Evolutionary conservation across 2,113 vertebrate genomes (phyloP).

Genomic region (Caloenas nicobarica): DNA sequence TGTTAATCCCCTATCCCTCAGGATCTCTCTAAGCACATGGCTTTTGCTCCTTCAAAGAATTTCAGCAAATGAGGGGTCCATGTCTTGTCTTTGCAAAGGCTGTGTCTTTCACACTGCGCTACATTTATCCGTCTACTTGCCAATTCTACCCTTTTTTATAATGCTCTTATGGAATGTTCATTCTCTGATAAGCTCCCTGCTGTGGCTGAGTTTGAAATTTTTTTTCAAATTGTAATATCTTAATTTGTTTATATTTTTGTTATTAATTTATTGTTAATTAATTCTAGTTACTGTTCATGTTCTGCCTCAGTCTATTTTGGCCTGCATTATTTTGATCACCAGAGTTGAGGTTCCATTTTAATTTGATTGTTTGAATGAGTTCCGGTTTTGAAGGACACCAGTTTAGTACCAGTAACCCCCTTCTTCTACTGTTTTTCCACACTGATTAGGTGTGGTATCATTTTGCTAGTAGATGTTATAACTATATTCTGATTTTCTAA

Average conservation of each 20-base stretch:
- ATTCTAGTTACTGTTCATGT: not conserved
- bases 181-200: not conserved
- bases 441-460: too few relatives aligned
- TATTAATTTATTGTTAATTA: not conserved
- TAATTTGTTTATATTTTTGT: not conserved
- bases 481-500: too few relatives aligned
- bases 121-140: not conserved
- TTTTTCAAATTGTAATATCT: not conserved
- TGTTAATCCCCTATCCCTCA: not conserved
- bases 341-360: too few relatives aligned
- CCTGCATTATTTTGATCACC: too few relatives aligned
- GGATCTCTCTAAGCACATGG: not conserved
- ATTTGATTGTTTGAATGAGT: too few relatives aligned
- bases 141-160: not conserved
- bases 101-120: not conserved
- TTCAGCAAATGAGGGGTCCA: not conserved
- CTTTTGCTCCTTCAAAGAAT: not conserved
- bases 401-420: too few relatives aligned
- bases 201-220: not conserved
- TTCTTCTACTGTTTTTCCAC: too few relatives aligned
- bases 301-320: not conserved
- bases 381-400: too few relatives aligned
- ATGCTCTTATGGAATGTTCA: not conserved
- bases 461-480: too few relatives aligned
- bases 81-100: not conserved